Evolutionary conservation across 2,888 invertebrate species (phyloP), one percentile per base, ranked within the genome.

Genomic region (Lepidochitona cinerea): DNA sequence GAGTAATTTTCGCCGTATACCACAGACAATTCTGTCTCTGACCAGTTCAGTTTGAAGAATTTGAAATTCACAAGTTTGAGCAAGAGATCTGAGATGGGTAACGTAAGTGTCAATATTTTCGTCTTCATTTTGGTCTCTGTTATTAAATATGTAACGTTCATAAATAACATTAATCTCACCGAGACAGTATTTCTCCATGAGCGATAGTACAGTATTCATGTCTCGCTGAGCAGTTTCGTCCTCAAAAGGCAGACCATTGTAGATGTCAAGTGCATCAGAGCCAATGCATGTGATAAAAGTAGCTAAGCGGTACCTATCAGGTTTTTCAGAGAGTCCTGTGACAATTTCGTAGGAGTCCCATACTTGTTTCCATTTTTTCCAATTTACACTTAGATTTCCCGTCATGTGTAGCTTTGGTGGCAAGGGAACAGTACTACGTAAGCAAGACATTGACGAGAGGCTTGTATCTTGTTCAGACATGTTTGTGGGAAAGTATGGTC

Each of bases 21-120:
- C 70, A 59, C 59, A 70, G 14, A 70, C 18, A 2, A 59, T 54
- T 54, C 70, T 29, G 37, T 70, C 70, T 37, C 70, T 53, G 18
- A 70, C 36, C 37, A 70, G 33, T n/a, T 52, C 52, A 37, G 36
- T 53, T 33, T 59, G 33, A 1, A 70, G 54, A 35, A 23, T 64
- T 29, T 41, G 29, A 36, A 70, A 70, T 35, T 71, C 33, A 32
- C 37, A 64, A 5, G 64, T 4, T 7, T 49, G 49, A 49, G 49
- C 3, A 49, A 49, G 49, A 64, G 33, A 32, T 9, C 64, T 2
- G 3, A 64, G 33, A 14, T 33, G 2, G 32, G 64, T 4, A 1
- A 32, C 3, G 33, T 64, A 64, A 64, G 64, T 9, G 2, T 2
- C 64, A 5, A 64, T 64, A 33, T 64, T 64, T 26, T 64, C 4